phyloP scores from a whole-genome alignment of 2,113 vertebrate species.

The Tenebrosternarchus preto region DNA sequence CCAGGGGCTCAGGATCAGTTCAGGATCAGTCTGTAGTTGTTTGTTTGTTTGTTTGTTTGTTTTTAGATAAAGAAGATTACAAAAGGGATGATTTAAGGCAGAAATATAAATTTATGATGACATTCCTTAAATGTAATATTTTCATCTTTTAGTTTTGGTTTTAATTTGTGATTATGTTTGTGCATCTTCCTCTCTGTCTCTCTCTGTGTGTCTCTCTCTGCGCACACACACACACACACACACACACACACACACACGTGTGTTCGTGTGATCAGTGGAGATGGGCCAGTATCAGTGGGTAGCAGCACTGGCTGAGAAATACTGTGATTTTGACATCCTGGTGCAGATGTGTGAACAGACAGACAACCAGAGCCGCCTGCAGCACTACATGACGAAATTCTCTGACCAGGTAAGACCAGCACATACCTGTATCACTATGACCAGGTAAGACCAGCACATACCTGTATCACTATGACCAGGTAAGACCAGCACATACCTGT shows the following conservation, averaged over 20 bases:
- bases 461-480: slow-evolving; percentile 79
- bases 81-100: no score
- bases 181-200: background rate
- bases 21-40: no score
- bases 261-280: slow-evolving; percentile 76
- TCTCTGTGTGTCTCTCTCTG: background rate
- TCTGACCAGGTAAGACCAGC: slow-evolving; percentile 83
- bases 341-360: slow-evolving; percentile 96
- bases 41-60: no score
- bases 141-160: no score
- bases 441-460: background rate
- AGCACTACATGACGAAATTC: slow-evolving; percentile 94
- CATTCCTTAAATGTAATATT: no score
- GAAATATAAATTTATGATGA: no score
- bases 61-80: no score
- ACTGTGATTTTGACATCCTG: slow-evolving; percentile 95
- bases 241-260: no score
- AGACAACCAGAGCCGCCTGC: slow-evolving; percentile 89
- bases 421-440: no score
- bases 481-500: slow-evolving; percentile 52
- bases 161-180: no score
- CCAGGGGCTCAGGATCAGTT: background rate
- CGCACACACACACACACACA: no score
- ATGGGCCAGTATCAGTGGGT: slow-evolving; percentile 90
- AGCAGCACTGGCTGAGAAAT: slow-evolving; percentile 92